These are phyloP conservation scores for Aldrovandia affinis DNA, from an alignment of 2,797 vertebrate genomes.

Conservation along the genomic window DNA sequence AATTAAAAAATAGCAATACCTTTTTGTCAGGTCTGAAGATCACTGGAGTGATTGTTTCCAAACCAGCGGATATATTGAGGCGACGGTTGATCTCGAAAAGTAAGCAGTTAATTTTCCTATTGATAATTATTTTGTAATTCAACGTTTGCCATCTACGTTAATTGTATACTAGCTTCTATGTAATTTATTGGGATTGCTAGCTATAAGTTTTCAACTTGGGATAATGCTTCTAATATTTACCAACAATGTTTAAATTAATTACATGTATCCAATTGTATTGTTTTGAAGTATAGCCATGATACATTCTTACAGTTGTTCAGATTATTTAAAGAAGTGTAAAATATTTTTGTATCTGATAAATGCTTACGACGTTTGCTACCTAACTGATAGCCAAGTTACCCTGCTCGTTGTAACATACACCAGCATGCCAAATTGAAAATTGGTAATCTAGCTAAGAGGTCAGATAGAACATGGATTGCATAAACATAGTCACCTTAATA, in stretches of 20 bases:
- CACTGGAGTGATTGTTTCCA: not conserved
- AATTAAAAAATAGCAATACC: slow-evolving; percentile 15
- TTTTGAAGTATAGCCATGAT: not conserved
- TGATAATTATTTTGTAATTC: not conserved
- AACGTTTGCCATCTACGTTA: too few relatives aligned
- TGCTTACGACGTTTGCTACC: not conserved
- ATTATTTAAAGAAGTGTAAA: not conserved
- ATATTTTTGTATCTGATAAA: not conserved
- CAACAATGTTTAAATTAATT: not conserved
- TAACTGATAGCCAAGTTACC: not conserved
- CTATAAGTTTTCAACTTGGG: not conserved
- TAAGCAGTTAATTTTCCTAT: not conserved
- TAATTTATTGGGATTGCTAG: not conserved
- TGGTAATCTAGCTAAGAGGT: not conserved
- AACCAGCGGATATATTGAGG: not conserved
- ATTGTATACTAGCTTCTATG: not conserved
- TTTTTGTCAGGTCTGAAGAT: not conserved
- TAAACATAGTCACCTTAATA: not conserved
- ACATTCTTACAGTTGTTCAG: not conserved
- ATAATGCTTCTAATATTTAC: not conserved
- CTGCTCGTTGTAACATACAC: not conserved
- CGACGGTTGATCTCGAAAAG: not conserved
- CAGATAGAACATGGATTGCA: not conserved
- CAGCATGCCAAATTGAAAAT: too few relatives aligned
- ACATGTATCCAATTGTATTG: not conserved